Evolutionary conservation across 1,140 invertebrate species (phyloP).

Genomic region (Stegodyphus dumicola): DNA sequence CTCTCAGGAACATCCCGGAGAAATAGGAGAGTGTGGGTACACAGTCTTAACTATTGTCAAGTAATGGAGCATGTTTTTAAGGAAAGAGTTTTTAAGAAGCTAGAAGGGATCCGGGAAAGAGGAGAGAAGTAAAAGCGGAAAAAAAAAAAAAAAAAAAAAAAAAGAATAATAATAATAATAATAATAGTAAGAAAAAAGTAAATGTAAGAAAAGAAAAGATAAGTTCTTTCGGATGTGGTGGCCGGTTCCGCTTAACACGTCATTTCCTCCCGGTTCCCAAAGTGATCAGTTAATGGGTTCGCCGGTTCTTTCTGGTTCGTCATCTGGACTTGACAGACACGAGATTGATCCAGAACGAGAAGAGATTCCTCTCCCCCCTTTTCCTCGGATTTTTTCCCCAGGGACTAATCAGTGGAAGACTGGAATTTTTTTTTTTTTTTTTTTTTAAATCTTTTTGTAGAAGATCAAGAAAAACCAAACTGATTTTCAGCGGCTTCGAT

Average conservation of each 20-base stretch:
- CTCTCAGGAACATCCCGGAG: too few species aligned
- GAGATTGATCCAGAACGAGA: constrained; percentile 56
- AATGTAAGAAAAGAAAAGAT: constrained; percentile 32
- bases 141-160: too few species aligned
- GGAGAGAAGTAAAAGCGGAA: background rate
- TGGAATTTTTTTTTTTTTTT: background rate
- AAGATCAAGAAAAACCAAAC: too few species aligned
- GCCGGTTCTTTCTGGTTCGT: constrained; percentile 55
- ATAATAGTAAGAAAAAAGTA: constrained; percentile 8
- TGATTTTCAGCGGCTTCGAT: too few species aligned
- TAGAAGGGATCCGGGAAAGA: background rate
- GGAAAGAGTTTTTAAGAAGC: constrained; percentile 53
- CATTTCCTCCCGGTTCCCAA: constrained; percentile 61
- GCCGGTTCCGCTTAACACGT: constrained; percentile 61
- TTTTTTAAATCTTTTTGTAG: too few species aligned
- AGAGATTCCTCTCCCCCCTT: background rate
- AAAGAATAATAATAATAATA: constrained; percentile 28
- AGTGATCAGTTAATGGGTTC: constrained; percentile 62
- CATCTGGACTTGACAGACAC: constrained; percentile 58
- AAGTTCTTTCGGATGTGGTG: constrained; percentile 55
- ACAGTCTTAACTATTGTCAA: constrained; percentile 35
- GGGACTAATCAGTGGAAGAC: constrained; percentile 42
- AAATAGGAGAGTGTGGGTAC: too few species aligned
- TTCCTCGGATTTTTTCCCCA: background rate
- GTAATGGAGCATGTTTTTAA: constrained; percentile 54